Evolutionary conservation across 2,113 vertebrate genomes (phyloP), one percentile per base, ranked within the genome.

Genomic region (Hystrix cristata): DNA sequence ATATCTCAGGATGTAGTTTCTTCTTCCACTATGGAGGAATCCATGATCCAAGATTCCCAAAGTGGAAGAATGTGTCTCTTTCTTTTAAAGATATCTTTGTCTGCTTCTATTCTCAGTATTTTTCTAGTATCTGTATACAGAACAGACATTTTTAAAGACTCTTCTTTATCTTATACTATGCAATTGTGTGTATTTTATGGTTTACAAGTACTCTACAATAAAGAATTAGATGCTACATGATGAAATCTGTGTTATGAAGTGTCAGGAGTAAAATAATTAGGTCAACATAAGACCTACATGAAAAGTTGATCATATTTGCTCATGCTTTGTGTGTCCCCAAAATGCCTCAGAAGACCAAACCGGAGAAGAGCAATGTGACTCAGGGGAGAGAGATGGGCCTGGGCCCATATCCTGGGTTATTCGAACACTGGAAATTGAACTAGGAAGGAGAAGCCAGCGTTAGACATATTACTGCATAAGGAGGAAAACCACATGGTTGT

Each of bases 161-260:
- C 46, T 89, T n/a, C 51, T 95, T 21, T 95, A 89, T 87, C 76
- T 84, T 60, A 13, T 0, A 25, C 34, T 78, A 3, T 72, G n/a
- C 5, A 92, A 19, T 60, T 65, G 71, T 84, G 29, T 85, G 71
- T 91, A 96, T 76, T 85, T 92, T 85, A 82, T 53, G 74, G 21
- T 76, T 34, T 59, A 74, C 13, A 93, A 85, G 78, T 57, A 59
- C 46, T 46, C 64, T 27, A 79, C 46, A 95, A 84, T 86, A 90
- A 95, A 86, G 19, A 94, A 91, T 87, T 19, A 87, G 94, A 87
- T 87, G 67, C 51, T 95, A 57, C n/a, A 14, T 67, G 11, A 84
- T 83, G 29, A 94, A 92, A 95, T 80, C 18, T 91, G 11, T 57
- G 59, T 76, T 93, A 88, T 89, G 59, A 95, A 96, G 86, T 88